Evolutionary conservation across 2,113 vertebrate genomes (phyloP).

Genomic region (Toxotes jaculatrix): DNA sequence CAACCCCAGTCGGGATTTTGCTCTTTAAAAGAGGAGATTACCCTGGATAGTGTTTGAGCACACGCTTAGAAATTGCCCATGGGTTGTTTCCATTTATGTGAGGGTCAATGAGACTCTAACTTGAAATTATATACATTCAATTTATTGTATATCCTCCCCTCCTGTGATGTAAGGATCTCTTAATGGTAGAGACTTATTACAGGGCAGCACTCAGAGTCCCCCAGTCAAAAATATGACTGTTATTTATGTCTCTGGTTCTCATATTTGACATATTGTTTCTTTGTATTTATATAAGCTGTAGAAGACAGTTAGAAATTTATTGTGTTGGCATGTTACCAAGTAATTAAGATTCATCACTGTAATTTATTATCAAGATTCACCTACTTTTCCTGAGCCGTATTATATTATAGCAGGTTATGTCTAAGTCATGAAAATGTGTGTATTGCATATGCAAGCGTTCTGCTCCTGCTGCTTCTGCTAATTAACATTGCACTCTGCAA

Average conservation of each 20-base stretch:
- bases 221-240: not conserved
- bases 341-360: too few species aligned
- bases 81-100: slow-evolving; percentile 61
- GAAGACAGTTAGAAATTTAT: not conserved
- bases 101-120: slow-evolving; percentile 28
- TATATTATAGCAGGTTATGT: too few species aligned
- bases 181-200: not conserved
- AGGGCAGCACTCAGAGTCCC: not conserved
- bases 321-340: not conserved
- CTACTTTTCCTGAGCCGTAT: too few species aligned
- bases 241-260: not conserved
- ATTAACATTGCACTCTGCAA: not conserved
- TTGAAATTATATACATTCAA: slow-evolving; percentile 28
- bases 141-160: slow-evolving; percentile 15
- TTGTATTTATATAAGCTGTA: not conserved
- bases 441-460: not conserved
- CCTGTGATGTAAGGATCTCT: slow-evolving; percentile 5
- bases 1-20: slow-evolving; percentile 40
- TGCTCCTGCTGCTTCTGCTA: too few species aligned
- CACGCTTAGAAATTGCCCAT: slow-evolving; percentile 61
- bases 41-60: slow-evolving; percentile 51
- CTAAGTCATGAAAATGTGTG: too few species aligned
- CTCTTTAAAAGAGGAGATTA: slow-evolving; percentile 60
- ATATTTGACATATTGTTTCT: not conserved
- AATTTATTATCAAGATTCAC: too few species aligned